Conservation (phyloP, 1,140 invertebrate species). For the Tribolium castaneum region DNA sequence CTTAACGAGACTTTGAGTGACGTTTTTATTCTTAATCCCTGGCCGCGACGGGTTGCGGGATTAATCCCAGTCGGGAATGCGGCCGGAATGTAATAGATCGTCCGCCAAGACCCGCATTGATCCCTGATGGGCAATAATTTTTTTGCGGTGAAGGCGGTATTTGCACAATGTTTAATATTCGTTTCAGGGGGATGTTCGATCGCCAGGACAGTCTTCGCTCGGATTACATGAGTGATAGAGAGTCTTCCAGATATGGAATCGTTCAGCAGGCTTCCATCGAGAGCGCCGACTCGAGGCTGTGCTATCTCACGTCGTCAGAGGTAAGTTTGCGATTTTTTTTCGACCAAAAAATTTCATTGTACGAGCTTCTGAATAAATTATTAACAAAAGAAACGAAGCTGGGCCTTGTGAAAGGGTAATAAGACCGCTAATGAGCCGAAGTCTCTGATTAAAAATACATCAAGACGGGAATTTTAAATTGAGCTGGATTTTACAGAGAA, state of each 20-base stretch:
- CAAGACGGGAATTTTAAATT: not conserved
- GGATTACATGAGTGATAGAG: conserved; percentile 90
- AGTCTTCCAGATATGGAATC: conserved; percentile 84
- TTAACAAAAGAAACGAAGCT: not conserved
- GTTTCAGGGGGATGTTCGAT: conserved; percentile 82
- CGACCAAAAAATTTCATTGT: not conserved
- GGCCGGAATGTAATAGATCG: conserved; percentile 1
- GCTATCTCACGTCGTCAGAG: conserved; percentile 95
- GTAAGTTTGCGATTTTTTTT: conserved; percentile 72
- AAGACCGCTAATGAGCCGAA: not conserved
- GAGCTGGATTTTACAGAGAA: not conserved
- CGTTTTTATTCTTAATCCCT: not conserved
- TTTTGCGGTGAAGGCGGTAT: not conserved
- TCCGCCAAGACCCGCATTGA: conserved; percentile 3
- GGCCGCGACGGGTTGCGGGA: not conserved
- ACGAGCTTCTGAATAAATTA: not conserved
- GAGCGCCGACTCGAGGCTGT: conserved; percentile 91
- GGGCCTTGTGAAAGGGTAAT: not conserved
- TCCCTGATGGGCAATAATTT: conserved; percentile 13
- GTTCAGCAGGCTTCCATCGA: conserved; percentile 93
- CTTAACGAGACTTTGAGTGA: not conserved
- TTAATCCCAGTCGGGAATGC: not conserved
- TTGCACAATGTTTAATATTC: conserved; percentile 21
- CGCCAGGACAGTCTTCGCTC: conserved; percentile 90
- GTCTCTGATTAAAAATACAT: not conserved